These are phyloP conservation scores for Python bivittatus DNA, from an alignment of 2,113 vertebrate species.

Conservation along the genomic window DNA sequence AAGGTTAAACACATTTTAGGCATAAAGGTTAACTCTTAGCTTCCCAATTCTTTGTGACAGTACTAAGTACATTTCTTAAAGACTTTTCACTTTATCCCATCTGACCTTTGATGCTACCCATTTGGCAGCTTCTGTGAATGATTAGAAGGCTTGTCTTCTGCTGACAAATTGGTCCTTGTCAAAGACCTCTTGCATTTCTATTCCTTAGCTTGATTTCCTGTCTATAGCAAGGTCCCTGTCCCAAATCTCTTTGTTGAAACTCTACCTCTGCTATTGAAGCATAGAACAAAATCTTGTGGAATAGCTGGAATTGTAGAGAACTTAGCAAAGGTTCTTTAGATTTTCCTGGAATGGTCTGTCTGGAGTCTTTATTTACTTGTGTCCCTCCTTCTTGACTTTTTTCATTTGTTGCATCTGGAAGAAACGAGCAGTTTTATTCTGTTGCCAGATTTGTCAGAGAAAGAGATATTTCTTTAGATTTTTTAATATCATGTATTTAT, in stretches of 20 bases:
- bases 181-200: background rate
- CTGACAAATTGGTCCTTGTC: slow-evolving; percentile 31
- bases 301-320: rapidly evolving
- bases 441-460: background rate
- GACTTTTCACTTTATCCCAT: slow-evolving; percentile 23
- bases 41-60: background rate
- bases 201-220: background rate
- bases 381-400: background rate
- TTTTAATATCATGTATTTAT: background rate
- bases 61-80: background rate
- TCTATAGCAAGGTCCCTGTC: background rate
- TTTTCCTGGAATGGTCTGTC: background rate
- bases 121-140: slow-evolving; percentile 16
- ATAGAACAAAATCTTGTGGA: background rate
- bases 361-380: slow-evolving; percentile 12
- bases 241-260: background rate
- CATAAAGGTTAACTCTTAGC: background rate
- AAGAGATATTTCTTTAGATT: background rate
- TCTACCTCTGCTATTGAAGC: background rate
- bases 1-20: background rate
- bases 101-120: slow-evolving; percentile 42
- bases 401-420: background rate
- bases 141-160: slow-evolving; percentile 34
- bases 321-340: background rate
- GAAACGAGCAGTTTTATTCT: background rate